A percentile compares a stretch with the other conserved stretches of the same genome.
These are phyloP conservation scores for Rhinogobius similis DNA, from an alignment of 2,113 vertebrate genomes.

Conservation along the genomic window DNA sequence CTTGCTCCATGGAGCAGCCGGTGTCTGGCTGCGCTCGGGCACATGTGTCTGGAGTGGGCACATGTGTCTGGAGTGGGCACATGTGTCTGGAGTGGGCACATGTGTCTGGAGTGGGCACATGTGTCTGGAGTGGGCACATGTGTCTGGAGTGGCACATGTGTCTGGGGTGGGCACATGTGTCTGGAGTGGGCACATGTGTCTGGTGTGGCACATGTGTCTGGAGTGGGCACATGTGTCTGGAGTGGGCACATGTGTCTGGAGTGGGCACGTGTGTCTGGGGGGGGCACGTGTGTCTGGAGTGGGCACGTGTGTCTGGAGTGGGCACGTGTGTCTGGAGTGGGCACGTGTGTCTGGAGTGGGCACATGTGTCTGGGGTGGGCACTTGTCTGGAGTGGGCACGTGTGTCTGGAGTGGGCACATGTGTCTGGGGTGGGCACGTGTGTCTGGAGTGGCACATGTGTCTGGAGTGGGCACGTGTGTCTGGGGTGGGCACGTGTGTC, in stretches of 20 bases:
- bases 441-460: background rate
- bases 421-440: too few relatives aligned
- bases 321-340: background rate
- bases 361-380: too few relatives aligned
- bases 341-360: slow-evolving; percentile 8
- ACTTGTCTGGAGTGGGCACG: background rate
- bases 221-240: background rate
- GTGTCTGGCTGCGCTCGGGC: slow-evolving; percentile 51
- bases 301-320: slow-evolving; percentile 6
- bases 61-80: slow-evolving; percentile 10
- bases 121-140: too few relatives aligned
- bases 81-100: background rate
- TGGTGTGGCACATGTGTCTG: background rate
- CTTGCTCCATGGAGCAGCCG: slow-evolving; percentile 21
- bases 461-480: slow-evolving; percentile 14
- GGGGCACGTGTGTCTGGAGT: too few relatives aligned
- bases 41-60: slow-evolving; percentile 38
- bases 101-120: slow-evolving; percentile 16
- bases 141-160: background rate
- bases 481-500: too few relatives aligned
- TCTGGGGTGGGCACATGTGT: slow-evolving; percentile 14
- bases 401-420: slow-evolving; percentile 16
- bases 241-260: slow-evolving; percentile 4
- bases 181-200: too few relatives aligned
- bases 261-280: too few relatives aligned